Base-by-base conservation (phyloP, 2,888 invertebrate species). In the Drosophila anomalipes region DNA sequence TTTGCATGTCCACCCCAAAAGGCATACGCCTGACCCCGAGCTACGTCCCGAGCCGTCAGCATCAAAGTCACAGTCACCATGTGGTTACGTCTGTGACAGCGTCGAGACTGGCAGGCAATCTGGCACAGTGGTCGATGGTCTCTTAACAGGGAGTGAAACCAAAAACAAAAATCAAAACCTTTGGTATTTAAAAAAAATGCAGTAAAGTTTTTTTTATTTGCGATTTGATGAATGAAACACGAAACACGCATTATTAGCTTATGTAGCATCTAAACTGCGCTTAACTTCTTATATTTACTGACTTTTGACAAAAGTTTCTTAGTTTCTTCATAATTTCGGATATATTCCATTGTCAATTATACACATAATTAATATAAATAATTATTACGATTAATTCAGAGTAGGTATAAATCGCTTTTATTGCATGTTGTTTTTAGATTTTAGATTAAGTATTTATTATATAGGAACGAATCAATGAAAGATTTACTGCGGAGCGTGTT, bases 61-160 rank as follows among this genome's bases (percentile, higher is more conserved):
- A 59, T 79, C 79, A 79, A 79, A 79, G 79, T 79, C 82, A 81
- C 79, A 79, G 79, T 89, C 85, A 85, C 85, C 85, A 85, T 85
- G 85, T 89, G 88, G 85, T 85, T 85, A 75, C 85, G 77, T 88
- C 88, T 85, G 86, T 88, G 85, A 88, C 90, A 85, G 85, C 75
- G 68, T 81, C 83, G 83, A 86, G 77, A 83, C 72, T 74, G 86
- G 57, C 83, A 41, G 51, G 63, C 62, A 68, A 56, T 62, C 52
- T 56, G 19, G 63, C 64, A 89, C 86, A 85, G 88, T 85, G 83
- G 64, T 51, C 16, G 7, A n/a, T 62, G 41, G n/a, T 51, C 49
- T 19, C 26, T 6, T 19, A 32, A 19, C 39, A n/a, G 2, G 16
- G 6, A 12, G 9, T 32, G 44, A 26, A 22, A 22, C 6, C 9